phyloP scores from a whole-genome alignment of 2,797 vertebrate genomes.

The Rhynchotus rufescens region DNA sequence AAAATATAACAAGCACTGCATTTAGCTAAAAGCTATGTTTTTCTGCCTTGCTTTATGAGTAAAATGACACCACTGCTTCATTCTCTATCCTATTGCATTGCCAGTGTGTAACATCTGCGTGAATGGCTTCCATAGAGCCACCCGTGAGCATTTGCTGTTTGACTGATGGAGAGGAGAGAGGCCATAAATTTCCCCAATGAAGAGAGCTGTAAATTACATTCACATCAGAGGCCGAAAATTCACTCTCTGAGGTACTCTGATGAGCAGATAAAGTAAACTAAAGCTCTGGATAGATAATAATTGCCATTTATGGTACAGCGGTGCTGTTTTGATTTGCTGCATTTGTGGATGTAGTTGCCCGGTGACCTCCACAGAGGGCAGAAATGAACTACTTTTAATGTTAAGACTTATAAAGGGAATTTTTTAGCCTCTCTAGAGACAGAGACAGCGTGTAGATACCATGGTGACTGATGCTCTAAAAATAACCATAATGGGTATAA shows the following conservation, averaged over 20 bases:
- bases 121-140: neutral
- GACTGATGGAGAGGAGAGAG: neutral
- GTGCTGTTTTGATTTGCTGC: neutral
- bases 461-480: neutral
- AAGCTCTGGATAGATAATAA: neutral
- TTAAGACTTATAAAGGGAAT: neutral
- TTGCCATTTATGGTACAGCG: neutral
- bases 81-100: neutral
- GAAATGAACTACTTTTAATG: slow-evolving; percentile 10
- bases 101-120: accelerated
- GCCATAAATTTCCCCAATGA: neutral
- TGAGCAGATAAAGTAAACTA: slow-evolving; percentile 12
- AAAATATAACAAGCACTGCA: accelerated
- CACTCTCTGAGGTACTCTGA: neutral
- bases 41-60: neutral
- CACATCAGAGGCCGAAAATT: neutral
- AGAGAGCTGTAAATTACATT: neutral
- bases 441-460: accelerated
- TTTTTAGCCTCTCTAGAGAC: neutral
- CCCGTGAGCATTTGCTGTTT: neutral
- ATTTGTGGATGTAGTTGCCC: slow-evolving; percentile 16
- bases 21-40: neutral
- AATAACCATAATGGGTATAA: neutral
- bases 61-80: neutral
- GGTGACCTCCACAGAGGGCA: slow-evolving; percentile 73